Evolutionary conservation across 2,797 vertebrate species (phyloP).

Genomic region (Erethizon dorsatum): DNA sequence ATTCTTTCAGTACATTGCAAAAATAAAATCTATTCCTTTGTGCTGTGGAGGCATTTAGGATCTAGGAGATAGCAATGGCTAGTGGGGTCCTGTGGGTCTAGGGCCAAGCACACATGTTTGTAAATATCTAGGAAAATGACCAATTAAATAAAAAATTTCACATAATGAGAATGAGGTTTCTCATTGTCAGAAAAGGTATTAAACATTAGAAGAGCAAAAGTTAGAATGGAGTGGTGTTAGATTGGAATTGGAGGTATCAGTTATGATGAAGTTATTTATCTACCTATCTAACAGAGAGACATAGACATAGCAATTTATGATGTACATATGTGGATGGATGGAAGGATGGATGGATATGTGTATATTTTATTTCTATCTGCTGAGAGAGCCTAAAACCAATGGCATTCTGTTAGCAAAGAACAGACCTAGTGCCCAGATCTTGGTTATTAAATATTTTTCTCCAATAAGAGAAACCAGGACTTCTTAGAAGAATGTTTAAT

Average conservation of each 20-base stretch:
- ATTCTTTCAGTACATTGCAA: background rate
- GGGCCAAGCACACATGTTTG: background rate
- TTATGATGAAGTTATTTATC: background rate
- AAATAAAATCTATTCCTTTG: background rate
- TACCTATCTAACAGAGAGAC: background rate
- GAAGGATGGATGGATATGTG: background rate
- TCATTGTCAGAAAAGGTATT: background rate
- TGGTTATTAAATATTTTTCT: background rate
- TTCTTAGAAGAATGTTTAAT: conserved; percentile 11
- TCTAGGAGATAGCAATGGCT: background rate
- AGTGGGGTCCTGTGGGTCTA: background rate
- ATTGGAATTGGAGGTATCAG: background rate
- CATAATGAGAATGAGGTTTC: background rate
- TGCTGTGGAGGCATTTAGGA: background rate
- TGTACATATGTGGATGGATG: background rate
- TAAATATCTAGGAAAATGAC: conserved; percentile 10
- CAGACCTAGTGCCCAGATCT: background rate
- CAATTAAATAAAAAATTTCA: background rate
- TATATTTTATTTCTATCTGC: background rate
- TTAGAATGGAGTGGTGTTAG: conserved; percentile 27
- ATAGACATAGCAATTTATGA: background rate
- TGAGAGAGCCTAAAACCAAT: background rate
- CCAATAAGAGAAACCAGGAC: background rate
- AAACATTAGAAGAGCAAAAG: background rate
- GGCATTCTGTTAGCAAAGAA: background rate